Conservation (phyloP, 2,113 vertebrate species). For the Dicaeum eximium region DNA sequence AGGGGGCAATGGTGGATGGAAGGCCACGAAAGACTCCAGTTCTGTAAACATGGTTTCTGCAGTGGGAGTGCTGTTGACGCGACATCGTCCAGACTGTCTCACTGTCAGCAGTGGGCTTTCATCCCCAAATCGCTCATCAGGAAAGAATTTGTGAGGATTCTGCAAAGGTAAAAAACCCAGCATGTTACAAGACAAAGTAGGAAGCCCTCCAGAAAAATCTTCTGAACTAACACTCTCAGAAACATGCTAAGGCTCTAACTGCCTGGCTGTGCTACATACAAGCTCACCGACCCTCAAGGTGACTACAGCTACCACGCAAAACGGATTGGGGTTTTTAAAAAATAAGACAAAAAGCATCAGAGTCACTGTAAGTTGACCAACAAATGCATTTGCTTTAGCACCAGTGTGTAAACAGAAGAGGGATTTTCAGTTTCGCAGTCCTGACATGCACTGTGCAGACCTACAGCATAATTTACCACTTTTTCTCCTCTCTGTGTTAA, state of each 20-base stretch:
- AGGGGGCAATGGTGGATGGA: slow-evolving; percentile 92
- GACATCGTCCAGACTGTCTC: slow-evolving; percentile 88
- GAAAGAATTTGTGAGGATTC: slow-evolving; percentile 99
- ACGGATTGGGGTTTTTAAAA: background rate
- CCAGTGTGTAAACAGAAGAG: background rate
- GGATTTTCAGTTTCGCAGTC: background rate
- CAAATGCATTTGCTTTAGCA: background rate
- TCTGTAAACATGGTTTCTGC: slow-evolving; percentile 96
- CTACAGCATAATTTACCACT: background rate
- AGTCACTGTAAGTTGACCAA: background rate
- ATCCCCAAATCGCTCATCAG: slow-evolving; percentile 95
- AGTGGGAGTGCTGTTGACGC: slow-evolving; percentile 91
- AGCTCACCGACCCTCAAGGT: background rate
- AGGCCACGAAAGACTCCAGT: slow-evolving; percentile 91
- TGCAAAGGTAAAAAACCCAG: slow-evolving; percentile 51
- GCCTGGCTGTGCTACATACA: background rate
- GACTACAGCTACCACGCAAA: background rate
- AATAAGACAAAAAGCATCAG: background rate
- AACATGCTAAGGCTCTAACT: background rate
- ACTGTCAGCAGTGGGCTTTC: slow-evolving; percentile 93
- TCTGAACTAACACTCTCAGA: background rate
- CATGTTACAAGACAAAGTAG: background rate
- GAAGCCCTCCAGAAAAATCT: background rate
- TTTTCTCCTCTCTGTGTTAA: background rate
- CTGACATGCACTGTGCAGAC: background rate